Evolutionary conservation across 2,113 vertebrate species (phyloP).

Genomic region (Neogobius melanostomus): DNA sequence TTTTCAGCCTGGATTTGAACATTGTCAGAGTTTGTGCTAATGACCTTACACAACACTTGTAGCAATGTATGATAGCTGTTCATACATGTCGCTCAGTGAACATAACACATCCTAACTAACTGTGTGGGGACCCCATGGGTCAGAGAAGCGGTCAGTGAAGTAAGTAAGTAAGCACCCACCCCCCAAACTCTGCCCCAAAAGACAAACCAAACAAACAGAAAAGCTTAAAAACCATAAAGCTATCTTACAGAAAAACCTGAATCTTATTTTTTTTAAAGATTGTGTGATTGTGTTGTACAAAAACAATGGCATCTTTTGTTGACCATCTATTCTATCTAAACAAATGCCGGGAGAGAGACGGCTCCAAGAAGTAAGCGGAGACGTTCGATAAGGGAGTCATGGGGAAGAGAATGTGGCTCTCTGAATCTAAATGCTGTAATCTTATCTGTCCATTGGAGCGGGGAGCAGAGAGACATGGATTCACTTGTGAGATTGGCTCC

Average conservation of each 20-base stretch:
- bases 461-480: slow-evolving; percentile 48
- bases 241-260: background rate
- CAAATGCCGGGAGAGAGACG: slow-evolving; percentile 23
- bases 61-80: no score
- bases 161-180: no score
- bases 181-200: no score
- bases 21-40: no score
- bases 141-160: no score
- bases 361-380: slow-evolving; percentile 29
- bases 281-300: no score
- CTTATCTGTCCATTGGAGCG: slow-evolving; percentile 60
- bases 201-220: no score
- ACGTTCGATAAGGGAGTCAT: slow-evolving; percentile 42
- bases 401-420: slow-evolving; percentile 42
- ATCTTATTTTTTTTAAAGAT: background rate
- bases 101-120: no score
- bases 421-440: slow-evolving; percentile 65
- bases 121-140: no score
- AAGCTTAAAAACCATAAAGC: background rate
- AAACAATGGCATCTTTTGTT: background rate
- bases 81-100: no score
- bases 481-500: slow-evolving; percentile 51
- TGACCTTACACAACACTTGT: no score
- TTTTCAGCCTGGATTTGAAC: no score
- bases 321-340: background rate